These are phyloP conservation scores for Anaspis maculata DNA, from an alignment of 2,888 invertebrate genomes.

Conservation along the genomic window DNA sequence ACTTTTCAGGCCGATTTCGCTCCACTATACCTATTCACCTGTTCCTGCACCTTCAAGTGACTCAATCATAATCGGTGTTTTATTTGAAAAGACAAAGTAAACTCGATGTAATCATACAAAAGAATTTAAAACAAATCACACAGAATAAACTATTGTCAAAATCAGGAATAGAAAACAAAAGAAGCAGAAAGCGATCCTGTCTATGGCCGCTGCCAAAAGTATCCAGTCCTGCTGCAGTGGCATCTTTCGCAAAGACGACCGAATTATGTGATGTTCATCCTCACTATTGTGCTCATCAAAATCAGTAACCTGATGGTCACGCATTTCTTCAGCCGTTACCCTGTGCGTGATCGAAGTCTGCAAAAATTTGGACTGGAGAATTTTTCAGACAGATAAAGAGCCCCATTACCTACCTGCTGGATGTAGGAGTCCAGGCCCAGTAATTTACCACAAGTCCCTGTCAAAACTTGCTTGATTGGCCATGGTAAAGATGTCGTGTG, in stretches of 20 bases:
- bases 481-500: conserved; percentile 45
- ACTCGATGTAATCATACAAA: too few relatives aligned
- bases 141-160: conserved; percentile 45
- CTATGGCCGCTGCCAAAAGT: conserved; percentile 54
- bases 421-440: conserved; percentile 41
- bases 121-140: too few relatives aligned
- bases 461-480: conserved; percentile 43
- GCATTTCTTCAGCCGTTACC: conserved; percentile 40
- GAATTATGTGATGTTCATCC: conserved; percentile 40
- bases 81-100: too few relatives aligned
- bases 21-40: too few relatives aligned
- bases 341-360: conserved; percentile 24
- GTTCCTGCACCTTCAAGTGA: too few relatives aligned
- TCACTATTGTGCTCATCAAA: conserved; percentile 35
- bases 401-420: conserved; percentile 33
- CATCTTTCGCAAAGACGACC: conserved; percentile 22
- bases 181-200: conserved; percentile 51
- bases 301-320: conserved; percentile 38
- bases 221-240: conserved; percentile 53
- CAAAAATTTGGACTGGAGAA: conserved; percentile 3
- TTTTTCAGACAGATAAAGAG: conserved; percentile 2
- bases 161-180: conserved; percentile 49
- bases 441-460: conserved; percentile 40
- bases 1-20: too few relatives aligned
- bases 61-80: too few relatives aligned